Evolutionary conservation across 1,140 invertebrate species (phyloP).

Genomic region (Hypothenemus hampei): DNA sequence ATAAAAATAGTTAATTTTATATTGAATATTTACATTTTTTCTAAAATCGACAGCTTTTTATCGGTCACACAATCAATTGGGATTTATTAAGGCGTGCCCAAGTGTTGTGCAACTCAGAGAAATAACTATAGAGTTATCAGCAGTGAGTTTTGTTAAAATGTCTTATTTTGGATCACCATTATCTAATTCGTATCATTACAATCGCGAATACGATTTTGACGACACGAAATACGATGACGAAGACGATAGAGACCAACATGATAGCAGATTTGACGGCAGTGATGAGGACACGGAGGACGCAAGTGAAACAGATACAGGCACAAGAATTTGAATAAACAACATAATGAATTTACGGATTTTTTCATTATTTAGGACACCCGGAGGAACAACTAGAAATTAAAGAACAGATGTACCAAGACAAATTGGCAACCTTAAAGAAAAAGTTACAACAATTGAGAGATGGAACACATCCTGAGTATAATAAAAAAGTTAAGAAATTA

Average conservation of each 20-base stretch:
- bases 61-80: too few species aligned
- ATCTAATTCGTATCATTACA: conserved; percentile 31
- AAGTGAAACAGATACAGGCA: conserved; percentile 72
- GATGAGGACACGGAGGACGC: conserved; percentile 77
- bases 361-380: conserved; percentile 57
- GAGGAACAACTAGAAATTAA: conserved; percentile 84
- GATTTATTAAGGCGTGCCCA: too few species aligned
- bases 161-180: conserved; percentile 35
- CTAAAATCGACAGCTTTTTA: too few species aligned
- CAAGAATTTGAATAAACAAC: not conserved
- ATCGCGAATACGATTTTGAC: conserved; percentile 38
- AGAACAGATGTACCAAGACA: conserved; percentile 94
- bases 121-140: too few species aligned
- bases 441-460: conserved; percentile 85
- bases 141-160: too few species aligned
- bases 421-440: conserved; percentile 82
- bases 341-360: not conserved
- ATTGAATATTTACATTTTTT: too few species aligned
- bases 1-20: too few species aligned
- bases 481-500: conserved; percentile 73
- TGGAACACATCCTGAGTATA: conserved; percentile 80
- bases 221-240: conserved; percentile 36
- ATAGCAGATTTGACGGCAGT: conserved; percentile 35
- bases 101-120: too few species aligned
- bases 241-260: conserved; percentile 32